Evolutionary conservation across 2,797 vertebrate genomes (phyloP).

Genomic region (Siniperca scherzeri): DNA sequence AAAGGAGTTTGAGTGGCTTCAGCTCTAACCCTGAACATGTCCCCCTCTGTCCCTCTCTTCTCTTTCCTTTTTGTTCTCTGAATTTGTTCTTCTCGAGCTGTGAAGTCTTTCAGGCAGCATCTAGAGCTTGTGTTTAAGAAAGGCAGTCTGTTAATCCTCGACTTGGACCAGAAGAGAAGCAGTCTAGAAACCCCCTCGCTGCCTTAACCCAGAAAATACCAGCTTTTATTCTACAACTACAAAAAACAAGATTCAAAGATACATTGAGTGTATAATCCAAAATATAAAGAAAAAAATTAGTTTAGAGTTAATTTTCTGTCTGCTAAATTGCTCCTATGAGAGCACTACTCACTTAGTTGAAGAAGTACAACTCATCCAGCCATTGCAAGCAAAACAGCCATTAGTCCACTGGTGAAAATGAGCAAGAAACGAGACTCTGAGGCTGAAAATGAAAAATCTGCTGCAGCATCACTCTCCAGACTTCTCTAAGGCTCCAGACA

Average conservation of each 20-base stretch:
- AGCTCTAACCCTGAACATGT: constrained; percentile 63
- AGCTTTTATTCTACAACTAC: constrained; percentile 5
- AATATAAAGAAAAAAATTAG: constrained; percentile 23
- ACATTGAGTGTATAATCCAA: constrained; percentile 20
- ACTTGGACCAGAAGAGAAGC: constrained; percentile 46
- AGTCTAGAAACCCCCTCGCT: constrained; percentile 5
- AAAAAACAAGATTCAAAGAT: constrained; percentile 23
- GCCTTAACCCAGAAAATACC: constrained; percentile 28
- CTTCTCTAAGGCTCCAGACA: constrained; percentile 63
- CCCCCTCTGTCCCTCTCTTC: constrained; percentile 44
- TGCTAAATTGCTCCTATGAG: constrained; percentile 35
- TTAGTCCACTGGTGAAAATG: constrained; percentile 22
- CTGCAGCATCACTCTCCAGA: constrained; percentile 54
- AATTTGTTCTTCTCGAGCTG: constrained; percentile 45
- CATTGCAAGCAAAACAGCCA: constrained; percentile 31
- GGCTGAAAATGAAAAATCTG: constrained; percentile 62
- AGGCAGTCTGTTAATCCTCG: constrained; percentile 57
- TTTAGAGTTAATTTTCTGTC: constrained; percentile 19
- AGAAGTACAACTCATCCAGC: constrained; percentile 40
- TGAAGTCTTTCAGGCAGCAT: constrained; percentile 71
- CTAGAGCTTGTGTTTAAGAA: constrained; percentile 62
- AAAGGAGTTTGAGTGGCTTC: constrained; percentile 57
- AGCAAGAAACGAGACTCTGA: constrained; percentile 38
- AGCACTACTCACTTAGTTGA: constrained; percentile 42
- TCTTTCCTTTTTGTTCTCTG: constrained; percentile 52